phyloP scores from a whole-genome alignment of 2,888 invertebrate genomes.

The Campopleginae sp. region DNA sequence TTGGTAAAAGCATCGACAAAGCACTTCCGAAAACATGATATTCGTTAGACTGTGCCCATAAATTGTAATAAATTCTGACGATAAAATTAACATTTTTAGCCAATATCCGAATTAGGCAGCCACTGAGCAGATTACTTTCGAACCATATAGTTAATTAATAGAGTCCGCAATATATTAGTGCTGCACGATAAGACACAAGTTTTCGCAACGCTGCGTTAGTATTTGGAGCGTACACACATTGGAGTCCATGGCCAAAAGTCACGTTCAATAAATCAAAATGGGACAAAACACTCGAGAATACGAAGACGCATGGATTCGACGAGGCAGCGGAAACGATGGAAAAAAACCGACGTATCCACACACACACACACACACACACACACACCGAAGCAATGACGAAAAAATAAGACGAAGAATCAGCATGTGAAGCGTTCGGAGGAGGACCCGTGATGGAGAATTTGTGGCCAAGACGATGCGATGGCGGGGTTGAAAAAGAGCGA shows the following conservation, averaged over 20 bases:
- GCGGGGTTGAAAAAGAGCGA: conserved; percentile 7
- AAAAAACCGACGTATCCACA: background rate
- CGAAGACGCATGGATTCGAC: conserved; percentile 28
- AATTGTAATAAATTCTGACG: background rate
- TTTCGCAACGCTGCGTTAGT: conserved; percentile 2
- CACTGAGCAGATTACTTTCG: background rate
- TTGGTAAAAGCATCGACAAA: background rate
- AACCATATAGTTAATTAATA: conserved; percentile 2
- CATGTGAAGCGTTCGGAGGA: conserved; percentile 50
- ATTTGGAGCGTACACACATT: background rate
- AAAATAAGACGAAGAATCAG: conserved; percentile 41
- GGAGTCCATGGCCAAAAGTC: background rate
- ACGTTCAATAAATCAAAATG: conserved; percentile 33
- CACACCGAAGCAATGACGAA: background rate
- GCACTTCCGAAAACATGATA: background rate
- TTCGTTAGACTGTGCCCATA: background rate
- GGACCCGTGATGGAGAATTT: conserved; percentile 8
- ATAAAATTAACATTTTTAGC: background rate
- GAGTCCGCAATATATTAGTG: background rate
- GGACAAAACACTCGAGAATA: conserved; percentile 7
- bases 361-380: background rate
- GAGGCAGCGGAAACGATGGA: conserved; percentile 18
- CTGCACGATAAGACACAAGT: background rate
- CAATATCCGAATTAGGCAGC: background rate
- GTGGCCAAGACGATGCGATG: conserved; percentile 20